A percentile compares a stretch with the other conserved stretches of the same genome.
These are phyloP conservation scores for Laterallus jamaicensis DNA, from an alignment of 2,113 vertebrate species.

Conservation along the genomic window DNA sequence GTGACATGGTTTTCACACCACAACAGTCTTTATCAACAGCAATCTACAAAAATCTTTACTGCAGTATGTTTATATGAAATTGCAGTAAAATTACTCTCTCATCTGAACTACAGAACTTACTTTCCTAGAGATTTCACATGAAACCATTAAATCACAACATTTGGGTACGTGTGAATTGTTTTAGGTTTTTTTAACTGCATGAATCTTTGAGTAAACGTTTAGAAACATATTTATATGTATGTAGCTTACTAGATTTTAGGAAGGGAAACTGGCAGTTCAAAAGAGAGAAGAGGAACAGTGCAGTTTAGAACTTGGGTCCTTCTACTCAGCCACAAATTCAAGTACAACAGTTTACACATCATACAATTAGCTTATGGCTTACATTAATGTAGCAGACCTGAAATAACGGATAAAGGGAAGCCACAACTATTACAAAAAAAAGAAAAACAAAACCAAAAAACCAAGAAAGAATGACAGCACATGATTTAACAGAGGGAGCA, in stretches of 20 bases:
- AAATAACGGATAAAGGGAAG: not conserved
- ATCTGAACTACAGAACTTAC: not conserved
- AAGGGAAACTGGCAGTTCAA: not conserved
- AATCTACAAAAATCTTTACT: not conserved
- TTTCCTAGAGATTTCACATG: not conserved
- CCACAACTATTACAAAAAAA: conserved; percentile 1
- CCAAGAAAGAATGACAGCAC: not conserved
- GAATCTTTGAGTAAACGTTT: not conserved
- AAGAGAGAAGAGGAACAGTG: not conserved
- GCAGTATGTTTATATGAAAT: not conserved
- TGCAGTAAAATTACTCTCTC: not conserved
- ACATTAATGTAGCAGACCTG: not conserved
- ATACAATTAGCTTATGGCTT: not conserved
- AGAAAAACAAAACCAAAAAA: not conserved
- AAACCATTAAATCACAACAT: not conserved
- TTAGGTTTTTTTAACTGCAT: not conserved
- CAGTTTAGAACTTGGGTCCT: not conserved
- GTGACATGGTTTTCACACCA: not conserved
- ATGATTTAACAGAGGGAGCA: not conserved
- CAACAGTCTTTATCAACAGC: not conserved
- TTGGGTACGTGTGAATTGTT: not conserved
- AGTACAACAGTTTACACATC: not conserved
- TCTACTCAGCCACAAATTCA: not conserved
- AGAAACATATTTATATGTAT: not conserved
- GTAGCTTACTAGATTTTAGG: not conserved